Evolutionary conservation across 2,797 vertebrate genomes (phyloP).

Genomic region (Cyclura pinguis): DNA sequence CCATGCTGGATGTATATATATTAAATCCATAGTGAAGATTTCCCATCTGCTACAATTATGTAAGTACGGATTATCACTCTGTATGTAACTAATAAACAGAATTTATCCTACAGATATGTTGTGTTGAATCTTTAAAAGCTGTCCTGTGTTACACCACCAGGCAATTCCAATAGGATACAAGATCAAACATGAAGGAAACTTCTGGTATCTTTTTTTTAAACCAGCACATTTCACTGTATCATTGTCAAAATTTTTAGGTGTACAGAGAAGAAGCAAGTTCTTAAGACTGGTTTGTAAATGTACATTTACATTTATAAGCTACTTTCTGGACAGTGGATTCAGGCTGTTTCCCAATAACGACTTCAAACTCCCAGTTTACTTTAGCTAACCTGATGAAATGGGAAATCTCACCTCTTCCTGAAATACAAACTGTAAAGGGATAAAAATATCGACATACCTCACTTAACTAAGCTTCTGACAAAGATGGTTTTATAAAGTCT

Average conservation of each 20-base stretch:
- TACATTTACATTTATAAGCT: not conserved
- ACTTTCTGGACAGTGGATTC: not conserved
- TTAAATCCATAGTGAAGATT: constrained; percentile 46
- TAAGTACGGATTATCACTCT: constrained; percentile 55
- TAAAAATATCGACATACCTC: too few species aligned
- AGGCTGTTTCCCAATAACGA: not conserved
- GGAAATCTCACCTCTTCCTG: too few species aligned
- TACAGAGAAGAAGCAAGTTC: not conserved
- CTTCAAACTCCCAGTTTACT: too few species aligned
- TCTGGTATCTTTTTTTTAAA: not conserved
- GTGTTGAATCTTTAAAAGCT: not conserved
- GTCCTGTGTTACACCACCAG: not conserved
- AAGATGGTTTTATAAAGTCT: too few species aligned
- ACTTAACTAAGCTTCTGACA: too few species aligned
- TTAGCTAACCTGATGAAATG: too few species aligned
- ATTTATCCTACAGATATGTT: constrained; percentile 53
- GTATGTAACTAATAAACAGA: constrained; percentile 72
- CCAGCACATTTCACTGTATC: not conserved
- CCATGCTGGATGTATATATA: constrained; percentile 56
- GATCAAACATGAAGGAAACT: not conserved
- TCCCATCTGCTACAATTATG: constrained; percentile 53
- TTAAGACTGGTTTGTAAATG: too few species aligned
- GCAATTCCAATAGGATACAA: not conserved
- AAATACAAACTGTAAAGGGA: too few species aligned
- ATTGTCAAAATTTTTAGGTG: not conserved